Evolutionary conservation across 2,797 vertebrate species (phyloP), one percentile per base, ranked within the genome.

Genomic region (Anas capensis): DNA sequence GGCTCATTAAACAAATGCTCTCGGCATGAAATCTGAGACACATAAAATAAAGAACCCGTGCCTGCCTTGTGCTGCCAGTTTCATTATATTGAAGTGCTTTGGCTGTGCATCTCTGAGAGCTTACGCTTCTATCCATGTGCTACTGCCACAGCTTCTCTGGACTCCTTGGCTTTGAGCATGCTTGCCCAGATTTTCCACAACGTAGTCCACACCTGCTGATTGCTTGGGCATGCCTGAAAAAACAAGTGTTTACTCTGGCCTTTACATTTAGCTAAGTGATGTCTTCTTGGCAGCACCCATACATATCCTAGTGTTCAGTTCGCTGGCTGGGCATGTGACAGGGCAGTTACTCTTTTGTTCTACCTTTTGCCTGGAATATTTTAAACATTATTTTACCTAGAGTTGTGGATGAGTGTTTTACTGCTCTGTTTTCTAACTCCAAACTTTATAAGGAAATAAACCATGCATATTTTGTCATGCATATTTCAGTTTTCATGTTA

Each of bases 21-120:
- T 64, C 24, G n/a, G 24, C 66, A 38, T 90, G 65, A 88, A 91
- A 56, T 88, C 53, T 65, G 40, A 46, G 46, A n/a, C 54, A 69
- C 38, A 18, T 31, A 3, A 72, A 92, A 86, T 48, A 9, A 7
- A 26, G 7, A 77, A 57, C 10, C 0, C 0, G 4, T 24, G 26
- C 10, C 46, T 88, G 44, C 31, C 24, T 68, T 57, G 27, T 77
- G 68, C 29, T 87, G 56, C 51, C n/a, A 56, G 24, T 75, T 93
- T 86, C 40, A 20, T 64, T 34, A 81, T 29, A 36, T 23, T 76
- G 58, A 65, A 72, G 34, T 79, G 44, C 54, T 54, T 76, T 72
- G 66, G 21, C 44, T 46, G 26, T 77, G 10, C 14, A 11, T 33
- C 34, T 56, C 42, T 31, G 8, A 65, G 80, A 72, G 44, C 17